These are phyloP conservation scores for Pristionchus maxplancki DNA, from an alignment of 2,888 invertebrate species.

Conservation along the genomic window DNA sequence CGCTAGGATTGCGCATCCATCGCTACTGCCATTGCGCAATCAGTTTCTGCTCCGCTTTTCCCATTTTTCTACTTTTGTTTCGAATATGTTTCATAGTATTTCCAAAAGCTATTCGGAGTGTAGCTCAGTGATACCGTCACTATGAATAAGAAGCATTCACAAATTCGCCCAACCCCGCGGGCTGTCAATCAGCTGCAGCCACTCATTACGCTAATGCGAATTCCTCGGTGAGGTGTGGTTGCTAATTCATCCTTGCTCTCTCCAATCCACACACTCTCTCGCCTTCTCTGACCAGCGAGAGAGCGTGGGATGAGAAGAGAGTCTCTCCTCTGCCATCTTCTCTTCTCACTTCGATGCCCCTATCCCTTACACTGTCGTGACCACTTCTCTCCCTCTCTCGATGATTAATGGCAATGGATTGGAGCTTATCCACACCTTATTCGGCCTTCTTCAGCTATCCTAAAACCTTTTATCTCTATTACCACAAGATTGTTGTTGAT, in stretches of 20 bases:
- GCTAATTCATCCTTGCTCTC: background rate
- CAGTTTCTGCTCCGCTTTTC: background rate
- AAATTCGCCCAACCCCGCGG: background rate
- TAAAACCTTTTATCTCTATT: background rate
- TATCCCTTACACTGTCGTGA: background rate
- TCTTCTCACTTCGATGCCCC: background rate
- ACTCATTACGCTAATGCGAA: slow-evolving; percentile 1
- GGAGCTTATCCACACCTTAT: background rate
- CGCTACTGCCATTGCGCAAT: background rate
- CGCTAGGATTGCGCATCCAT: background rate
- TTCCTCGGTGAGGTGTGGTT: slow-evolving; percentile 21
- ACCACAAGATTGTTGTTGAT: background rate
- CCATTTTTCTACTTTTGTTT: background rate
- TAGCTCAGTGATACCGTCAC: background rate
- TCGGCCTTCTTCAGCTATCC: background rate
- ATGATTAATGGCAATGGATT: background rate
- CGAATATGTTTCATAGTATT: background rate
- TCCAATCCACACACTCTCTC: background rate
- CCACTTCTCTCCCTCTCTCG: background rate
- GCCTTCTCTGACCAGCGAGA: background rate
- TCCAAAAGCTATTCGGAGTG: background rate
- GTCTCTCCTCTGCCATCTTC: background rate
- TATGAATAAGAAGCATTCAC: background rate
- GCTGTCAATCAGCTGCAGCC: background rate
- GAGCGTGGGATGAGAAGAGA: no score